A percentile compares a stretch with the other conserved stretches of the same genome.
phyloP scores from a whole-genome alignment of 2,888 invertebrate species.

The Eilema depressum region DNA sequence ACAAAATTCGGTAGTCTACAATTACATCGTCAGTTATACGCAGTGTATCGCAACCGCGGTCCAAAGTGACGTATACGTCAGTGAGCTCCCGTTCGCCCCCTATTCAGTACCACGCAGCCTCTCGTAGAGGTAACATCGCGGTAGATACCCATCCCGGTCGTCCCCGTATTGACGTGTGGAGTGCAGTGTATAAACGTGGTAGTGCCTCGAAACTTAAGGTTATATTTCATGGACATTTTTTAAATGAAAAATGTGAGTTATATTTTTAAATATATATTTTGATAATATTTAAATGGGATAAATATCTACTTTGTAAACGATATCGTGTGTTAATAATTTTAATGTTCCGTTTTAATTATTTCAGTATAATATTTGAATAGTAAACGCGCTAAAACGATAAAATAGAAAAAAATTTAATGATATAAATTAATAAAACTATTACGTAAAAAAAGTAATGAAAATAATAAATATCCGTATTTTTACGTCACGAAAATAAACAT shows the following conservation, averaged over 20 bases:
- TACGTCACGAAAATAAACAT: too few species aligned
- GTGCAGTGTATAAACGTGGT: slow-evolving; percentile 76
- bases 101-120: slow-evolving; percentile 81
- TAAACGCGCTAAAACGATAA: too few species aligned
- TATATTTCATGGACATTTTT: slow-evolving; percentile 50
- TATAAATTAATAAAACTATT: too few species aligned
- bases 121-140: slow-evolving; percentile 67
- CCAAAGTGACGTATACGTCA: slow-evolving; percentile 67
- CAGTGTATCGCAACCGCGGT: slow-evolving; percentile 63
- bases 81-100: slow-evolving; percentile 69
- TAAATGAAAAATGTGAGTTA: slow-evolving; percentile 64
- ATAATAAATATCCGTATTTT: too few species aligned
- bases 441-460: too few species aligned
- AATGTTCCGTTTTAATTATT: not conserved
- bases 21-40: slow-evolving; percentile 52
- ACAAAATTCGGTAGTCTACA: slow-evolving; percentile 27
- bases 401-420: too few species aligned
- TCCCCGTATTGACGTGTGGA: slow-evolving; percentile 64
- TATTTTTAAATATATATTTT: not conserved
- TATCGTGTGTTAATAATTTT: not conserved
- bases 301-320: not conserved
- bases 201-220: slow-evolving; percentile 55
- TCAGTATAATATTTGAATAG: too few species aligned
- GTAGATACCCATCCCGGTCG: slow-evolving; percentile 41
- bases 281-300: not conserved